Evolutionary conservation across 2,888 invertebrate genomes (phyloP).

Genomic region (Blera fallax): DNA sequence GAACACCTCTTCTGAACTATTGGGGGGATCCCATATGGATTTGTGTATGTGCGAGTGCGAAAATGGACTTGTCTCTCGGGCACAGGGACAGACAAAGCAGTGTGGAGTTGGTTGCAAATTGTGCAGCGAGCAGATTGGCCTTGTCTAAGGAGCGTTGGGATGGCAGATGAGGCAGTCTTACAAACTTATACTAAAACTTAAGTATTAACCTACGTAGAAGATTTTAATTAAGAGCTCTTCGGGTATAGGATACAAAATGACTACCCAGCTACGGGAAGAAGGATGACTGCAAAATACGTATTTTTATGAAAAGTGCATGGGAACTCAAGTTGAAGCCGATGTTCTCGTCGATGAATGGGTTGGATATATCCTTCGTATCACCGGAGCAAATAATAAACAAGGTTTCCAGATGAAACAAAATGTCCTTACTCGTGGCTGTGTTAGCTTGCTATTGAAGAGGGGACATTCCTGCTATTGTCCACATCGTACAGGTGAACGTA

Average conservation of each 20-base stretch:
- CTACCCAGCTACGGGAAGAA: slow-evolving; percentile 99
- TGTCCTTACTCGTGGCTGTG: slow-evolving; percentile 96
- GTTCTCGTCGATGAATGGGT: slow-evolving; percentile 99
- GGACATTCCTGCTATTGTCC: slow-evolving; percentile 98
- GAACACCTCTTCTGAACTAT: too few species aligned
- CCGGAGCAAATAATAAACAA: slow-evolving; percentile 99
- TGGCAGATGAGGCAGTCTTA: too few species aligned
- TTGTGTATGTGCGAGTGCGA: too few species aligned
- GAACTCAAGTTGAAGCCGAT: slow-evolving; percentile 97
- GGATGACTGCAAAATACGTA: slow-evolving; percentile 98
- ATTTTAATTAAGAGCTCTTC: slow-evolving; percentile 79
- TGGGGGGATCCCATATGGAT: too few species aligned
- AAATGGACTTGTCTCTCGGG: too few species aligned
- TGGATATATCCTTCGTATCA: slow-evolving; percentile 96
- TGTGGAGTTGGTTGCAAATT: too few species aligned
- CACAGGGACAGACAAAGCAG: too few species aligned
- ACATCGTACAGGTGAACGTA: slow-evolving; percentile 97
- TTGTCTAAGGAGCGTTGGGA: too few species aligned
- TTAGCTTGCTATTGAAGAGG: slow-evolving; percentile 96
- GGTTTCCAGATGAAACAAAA: slow-evolving; percentile 99
- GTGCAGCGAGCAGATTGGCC: too few species aligned
- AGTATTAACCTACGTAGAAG: too few species aligned
- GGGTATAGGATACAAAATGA: slow-evolving; percentile 79
- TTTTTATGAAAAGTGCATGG: slow-evolving; percentile 99
- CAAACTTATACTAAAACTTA: too few species aligned